Conservation (phyloP, 1,140 invertebrate genomes). For the Zeugodacus cucurbitae region DNA sequence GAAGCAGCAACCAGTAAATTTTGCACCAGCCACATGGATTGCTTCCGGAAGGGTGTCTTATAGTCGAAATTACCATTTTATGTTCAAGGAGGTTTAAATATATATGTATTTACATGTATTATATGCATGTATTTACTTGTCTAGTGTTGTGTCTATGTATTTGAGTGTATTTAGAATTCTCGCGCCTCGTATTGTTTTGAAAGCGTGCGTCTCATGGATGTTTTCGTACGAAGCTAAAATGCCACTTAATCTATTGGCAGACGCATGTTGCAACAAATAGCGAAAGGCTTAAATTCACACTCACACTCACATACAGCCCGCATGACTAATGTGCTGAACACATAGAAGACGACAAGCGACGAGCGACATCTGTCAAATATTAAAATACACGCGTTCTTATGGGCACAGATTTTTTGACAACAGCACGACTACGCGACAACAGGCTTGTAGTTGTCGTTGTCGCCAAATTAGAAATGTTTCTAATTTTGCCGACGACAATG, state of each 20-base stretch:
- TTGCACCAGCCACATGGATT: not conserved
- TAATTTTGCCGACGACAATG: too few species aligned
- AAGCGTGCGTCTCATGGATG: not conserved
- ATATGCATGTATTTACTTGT: not conserved
- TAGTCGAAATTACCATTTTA: not conserved
- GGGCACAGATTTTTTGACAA: too few species aligned
- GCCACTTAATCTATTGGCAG: conserved; percentile 23
- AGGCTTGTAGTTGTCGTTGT: too few species aligned
- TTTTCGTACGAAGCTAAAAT: not conserved
- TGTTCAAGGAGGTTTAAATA: not conserved
- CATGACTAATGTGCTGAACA: too few species aligned
- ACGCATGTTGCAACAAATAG: not conserved
- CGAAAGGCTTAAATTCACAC: not conserved
- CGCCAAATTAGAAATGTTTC: too few species aligned
- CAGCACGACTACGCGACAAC: too few species aligned
- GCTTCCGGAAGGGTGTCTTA: not conserved
- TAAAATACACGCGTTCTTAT: too few species aligned
- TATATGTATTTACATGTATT: not conserved
- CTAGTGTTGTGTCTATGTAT: too few species aligned
- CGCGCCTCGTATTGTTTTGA: not conserved
- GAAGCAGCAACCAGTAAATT: not conserved
- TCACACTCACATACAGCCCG: not conserved
- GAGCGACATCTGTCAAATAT: too few species aligned
- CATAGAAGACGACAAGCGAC: too few species aligned
- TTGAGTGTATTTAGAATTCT: not conserved